Percentiles rank a stretch among this genome's conserved stretches.
Conservation (phyloP, 2,888 invertebrate genomes). For the Crossocerus cetratus region DNA sequence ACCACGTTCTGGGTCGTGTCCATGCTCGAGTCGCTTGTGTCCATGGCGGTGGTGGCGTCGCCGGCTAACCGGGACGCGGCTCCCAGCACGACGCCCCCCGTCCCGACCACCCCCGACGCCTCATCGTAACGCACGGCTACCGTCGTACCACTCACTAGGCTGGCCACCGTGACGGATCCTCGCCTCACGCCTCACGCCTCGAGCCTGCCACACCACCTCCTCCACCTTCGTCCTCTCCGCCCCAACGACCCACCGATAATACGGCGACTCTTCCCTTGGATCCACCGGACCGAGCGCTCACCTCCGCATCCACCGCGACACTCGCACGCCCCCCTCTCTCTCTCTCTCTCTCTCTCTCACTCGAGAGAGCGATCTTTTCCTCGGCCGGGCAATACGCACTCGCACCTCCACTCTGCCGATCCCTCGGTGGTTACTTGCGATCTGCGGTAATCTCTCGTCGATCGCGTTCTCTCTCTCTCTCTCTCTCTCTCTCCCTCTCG, state of each 20-base stretch:
- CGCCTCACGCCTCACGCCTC: slow-evolving; percentile 23
- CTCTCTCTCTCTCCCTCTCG: not conserved
- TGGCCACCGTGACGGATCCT: slow-evolving; percentile 71
- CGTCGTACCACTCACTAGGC: slow-evolving; percentile 73
- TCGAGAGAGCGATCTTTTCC: too few relatives aligned
- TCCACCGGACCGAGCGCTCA: too few relatives aligned
- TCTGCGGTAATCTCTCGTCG: too few relatives aligned
- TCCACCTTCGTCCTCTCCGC: not conserved
- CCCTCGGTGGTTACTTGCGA: too few relatives aligned
- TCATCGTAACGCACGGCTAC: slow-evolving; percentile 75
- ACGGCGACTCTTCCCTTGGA: not conserved
- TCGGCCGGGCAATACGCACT: too few relatives aligned
- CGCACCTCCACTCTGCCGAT: too few relatives aligned
- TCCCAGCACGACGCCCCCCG: slow-evolving; percentile 73
- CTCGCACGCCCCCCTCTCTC: too few relatives aligned
- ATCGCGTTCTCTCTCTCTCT: not conserved
- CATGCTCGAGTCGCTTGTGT: slow-evolving; percentile 67
- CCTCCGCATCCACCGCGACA: too few relatives aligned
- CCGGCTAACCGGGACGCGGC: slow-evolving; percentile 77
- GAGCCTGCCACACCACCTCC: not conserved
- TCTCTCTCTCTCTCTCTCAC: too few relatives aligned
- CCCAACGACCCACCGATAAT: too few relatives aligned
- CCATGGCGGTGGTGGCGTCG: slow-evolving; percentile 61
- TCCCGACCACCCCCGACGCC: slow-evolving; percentile 79
- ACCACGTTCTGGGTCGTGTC: slow-evolving; percentile 59